Conservation (phyloP, 2,113 vertebrate species). For the Gopherus evgoodei region DNA sequence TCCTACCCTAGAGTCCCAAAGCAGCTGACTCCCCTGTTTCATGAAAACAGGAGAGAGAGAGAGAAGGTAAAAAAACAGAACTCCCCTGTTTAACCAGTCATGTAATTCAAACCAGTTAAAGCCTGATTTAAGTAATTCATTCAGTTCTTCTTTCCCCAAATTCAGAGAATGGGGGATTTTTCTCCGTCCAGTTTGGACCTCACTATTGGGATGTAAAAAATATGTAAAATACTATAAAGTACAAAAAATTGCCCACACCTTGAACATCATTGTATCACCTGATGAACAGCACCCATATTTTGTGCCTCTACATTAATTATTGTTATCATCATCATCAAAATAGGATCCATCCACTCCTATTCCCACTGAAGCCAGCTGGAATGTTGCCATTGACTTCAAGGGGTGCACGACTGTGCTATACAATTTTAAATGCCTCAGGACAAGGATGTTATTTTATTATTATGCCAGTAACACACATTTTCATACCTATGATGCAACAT, state of each 20-base stretch:
- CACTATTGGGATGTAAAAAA: not conserved
- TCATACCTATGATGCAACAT: not conserved
- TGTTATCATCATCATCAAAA: constrained; percentile 34
- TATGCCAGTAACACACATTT: not conserved
- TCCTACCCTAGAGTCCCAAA: not conserved
- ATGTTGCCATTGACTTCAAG: not conserved
- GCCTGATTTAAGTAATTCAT: not conserved
- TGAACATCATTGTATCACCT: not conserved
- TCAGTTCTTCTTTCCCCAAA: not conserved
- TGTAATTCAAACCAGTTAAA: not conserved
- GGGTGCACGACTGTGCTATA: not conserved
- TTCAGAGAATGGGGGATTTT: not conserved
- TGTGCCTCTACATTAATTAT: not conserved
- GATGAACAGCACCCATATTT: not conserved
- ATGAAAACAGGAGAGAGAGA: not conserved
- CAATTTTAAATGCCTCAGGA: not conserved
- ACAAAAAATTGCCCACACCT: not conserved
- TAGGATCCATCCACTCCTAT: constrained; percentile 16
- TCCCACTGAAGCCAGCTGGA: constrained; percentile 22
- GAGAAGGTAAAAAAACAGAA: not conserved
- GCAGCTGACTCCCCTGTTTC: not conserved
- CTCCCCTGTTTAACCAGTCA: not conserved
- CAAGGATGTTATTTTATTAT: not conserved
- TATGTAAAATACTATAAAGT: not conserved
- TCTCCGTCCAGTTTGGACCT: not conserved